Evolutionary conservation across 2,797 vertebrate species (phyloP).

Genomic region (Taeniopygia guttata): DNA sequence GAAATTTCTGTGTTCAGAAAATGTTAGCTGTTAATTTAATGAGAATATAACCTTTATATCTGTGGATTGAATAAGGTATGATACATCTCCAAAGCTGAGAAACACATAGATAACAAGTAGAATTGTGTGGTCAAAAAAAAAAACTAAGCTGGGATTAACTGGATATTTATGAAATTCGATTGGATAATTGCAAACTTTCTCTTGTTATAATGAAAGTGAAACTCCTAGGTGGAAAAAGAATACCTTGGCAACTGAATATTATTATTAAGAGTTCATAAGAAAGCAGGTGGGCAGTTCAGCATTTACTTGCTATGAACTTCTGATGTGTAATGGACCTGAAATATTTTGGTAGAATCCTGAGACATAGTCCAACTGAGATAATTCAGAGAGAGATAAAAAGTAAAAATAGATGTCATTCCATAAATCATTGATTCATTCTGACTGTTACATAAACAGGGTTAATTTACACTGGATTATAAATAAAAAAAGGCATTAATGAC

Average conservation of each 20-base stretch:
- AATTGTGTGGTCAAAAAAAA: neutral
- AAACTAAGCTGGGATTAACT: neutral
- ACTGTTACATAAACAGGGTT: neutral
- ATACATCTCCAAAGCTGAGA: neutral
- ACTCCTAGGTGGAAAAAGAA: neutral
- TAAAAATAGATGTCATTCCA: neutral
- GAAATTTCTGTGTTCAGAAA: neutral
- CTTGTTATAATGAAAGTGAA: neutral
- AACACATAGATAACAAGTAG: neutral
- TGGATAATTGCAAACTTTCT: neutral
- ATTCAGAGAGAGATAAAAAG: neutral
- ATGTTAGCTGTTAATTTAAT: fast-evolving
- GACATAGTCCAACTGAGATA: neutral
- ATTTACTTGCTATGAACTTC: neutral
- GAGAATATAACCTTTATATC: neutral
- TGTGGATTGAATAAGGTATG: neutral
- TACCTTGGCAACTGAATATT: neutral
- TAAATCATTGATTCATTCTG: neutral
- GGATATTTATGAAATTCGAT: neutral
- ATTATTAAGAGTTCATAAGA: neutral
- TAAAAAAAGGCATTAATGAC: neutral
- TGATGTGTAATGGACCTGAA: neutral
- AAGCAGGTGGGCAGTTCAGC: neutral
- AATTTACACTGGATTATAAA: neutral
- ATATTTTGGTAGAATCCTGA: neutral